A percentile compares a stretch with the other conserved stretches of the same genome.
Conservation (phyloP, 2,113 vertebrate genomes). For the Phrynosoma blainvillii region DNA sequence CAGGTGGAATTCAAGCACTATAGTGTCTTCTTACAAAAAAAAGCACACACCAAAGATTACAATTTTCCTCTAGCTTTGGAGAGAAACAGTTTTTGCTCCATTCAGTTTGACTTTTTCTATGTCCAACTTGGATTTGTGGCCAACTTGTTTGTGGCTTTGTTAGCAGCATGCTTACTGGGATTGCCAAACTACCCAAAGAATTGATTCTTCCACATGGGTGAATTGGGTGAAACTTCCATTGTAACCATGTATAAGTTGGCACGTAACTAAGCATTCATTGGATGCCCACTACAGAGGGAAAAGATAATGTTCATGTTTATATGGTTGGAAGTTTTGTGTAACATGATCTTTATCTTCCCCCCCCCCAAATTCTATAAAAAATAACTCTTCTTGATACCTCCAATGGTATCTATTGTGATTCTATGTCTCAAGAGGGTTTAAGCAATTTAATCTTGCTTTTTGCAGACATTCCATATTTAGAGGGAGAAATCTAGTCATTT, state of each 20-base stretch:
- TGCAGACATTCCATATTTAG: background rate
- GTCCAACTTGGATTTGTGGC: conserved; percentile 36
- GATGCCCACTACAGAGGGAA: background rate
- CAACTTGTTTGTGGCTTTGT: conserved; percentile 43
- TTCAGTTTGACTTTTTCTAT: background rate
- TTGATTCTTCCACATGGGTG: background rate
- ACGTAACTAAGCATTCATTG: conserved; percentile 9
- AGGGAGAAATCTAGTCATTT: background rate
- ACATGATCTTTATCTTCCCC: background rate
- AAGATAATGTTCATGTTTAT: rapidly evolving
- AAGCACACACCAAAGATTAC: conserved; percentile 14
- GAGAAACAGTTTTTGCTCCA: conserved; percentile 25
- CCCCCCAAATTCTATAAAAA: background rate
- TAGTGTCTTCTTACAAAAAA: background rate
- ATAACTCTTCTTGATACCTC: background rate
- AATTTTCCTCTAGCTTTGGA: conserved; percentile 18
- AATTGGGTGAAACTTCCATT: background rate
- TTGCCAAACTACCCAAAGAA: background rate
- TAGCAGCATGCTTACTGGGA: background rate
- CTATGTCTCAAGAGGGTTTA: background rate
- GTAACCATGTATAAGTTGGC: background rate
- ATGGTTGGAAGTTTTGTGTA: background rate
- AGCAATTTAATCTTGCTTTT: background rate
- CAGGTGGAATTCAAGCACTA: too few relatives aligned
- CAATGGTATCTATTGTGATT: background rate